These are phyloP conservation scores for Drosophila nebulosa DNA, from an alignment of 1,140 invertebrate species.

Conservation along the genomic window DNA sequence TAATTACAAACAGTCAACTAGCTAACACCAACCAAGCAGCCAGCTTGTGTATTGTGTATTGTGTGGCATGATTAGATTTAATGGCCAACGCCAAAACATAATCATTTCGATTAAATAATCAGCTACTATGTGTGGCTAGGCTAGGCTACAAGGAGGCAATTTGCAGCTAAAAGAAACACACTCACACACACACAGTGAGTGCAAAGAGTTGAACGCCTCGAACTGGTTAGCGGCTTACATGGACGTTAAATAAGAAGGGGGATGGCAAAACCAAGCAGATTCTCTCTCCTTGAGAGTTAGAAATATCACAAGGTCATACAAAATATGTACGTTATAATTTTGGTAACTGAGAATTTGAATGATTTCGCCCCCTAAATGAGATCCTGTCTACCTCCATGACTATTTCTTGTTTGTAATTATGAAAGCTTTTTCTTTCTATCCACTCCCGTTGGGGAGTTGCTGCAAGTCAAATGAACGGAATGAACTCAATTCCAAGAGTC, in stretches of 20 bases:
- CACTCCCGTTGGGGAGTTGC: constrained; percentile 15
- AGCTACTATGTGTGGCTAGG: constrained; percentile 40
- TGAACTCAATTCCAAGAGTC: constrained; percentile 69
- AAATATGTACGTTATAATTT: too few species aligned
- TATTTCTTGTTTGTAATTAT: constrained; percentile 56
- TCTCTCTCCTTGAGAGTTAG: background rate
- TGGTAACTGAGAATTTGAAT: too few species aligned
- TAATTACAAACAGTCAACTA: constrained; percentile 61
- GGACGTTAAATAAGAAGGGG: background rate
- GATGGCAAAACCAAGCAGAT: background rate
- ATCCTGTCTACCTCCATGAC: background rate
- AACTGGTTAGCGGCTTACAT: background rate
- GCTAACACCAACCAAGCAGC: too few species aligned
- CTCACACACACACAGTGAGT: constrained; percentile 36
- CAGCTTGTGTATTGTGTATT: constrained; percentile 37
- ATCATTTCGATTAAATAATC: constrained; percentile 77
- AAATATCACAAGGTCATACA: too few species aligned
- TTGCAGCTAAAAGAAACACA: constrained; percentile 63
- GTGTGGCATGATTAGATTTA: constrained; percentile 65
- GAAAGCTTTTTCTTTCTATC: constrained; percentile 59
- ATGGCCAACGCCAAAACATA: constrained; percentile 67
- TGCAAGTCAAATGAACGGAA: constrained; percentile 56
- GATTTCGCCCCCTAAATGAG: background rate
- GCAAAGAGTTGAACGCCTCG: constrained; percentile 32
- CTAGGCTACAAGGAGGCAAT: constrained; percentile 14